Base-by-base conservation (phyloP, 2,113 vertebrate species). In the Embiotoca jacksoni region DNA sequence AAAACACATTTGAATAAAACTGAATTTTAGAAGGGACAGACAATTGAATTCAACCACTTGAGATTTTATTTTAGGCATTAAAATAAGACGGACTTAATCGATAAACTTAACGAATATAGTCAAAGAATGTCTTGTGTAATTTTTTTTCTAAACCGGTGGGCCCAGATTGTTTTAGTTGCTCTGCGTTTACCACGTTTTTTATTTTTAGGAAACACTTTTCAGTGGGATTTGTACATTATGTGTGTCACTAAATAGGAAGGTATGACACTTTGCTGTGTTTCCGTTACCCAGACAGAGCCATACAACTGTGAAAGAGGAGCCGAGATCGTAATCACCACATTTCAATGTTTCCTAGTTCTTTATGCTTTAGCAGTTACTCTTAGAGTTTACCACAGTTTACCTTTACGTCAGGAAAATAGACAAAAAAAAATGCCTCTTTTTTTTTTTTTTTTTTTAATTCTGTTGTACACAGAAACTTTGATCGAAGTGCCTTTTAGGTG, bases 401-500 rank as follows among this genome's bases (percentile, higher is more conserved):
- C 58, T 77, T 72, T 6, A 5, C 3, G 47, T 44, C 10, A 13
- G 10, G 10, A 44, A 44, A 44, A 11, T 44, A 44, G 41, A 44
- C 4, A 44, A 11, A 13, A 11, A 11, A n/a, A n/a, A n/a, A n/a
- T n/a, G n/a, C n/a, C n/a, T n/a, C 41, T 44, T 57, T 7, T 50
- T 6, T 31, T 64, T 67, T 47, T 3, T 56, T 39, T 7, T 50
- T 6, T 31, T 64, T 14, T 15, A 6, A 46, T 67, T 47, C 4
- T 56, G 39, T 56, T 57, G 4, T 8, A 58, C 13, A 64, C 41
- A 78, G 23, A 63, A 47, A 78, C 23, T 49, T 31, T 2, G 1
- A 52, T 30, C 32, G 35, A 86, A 84, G 85, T 88, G 85, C 82
- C 89, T 90, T 81, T 68, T 44, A 14, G 16, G 31, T 53, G 41